phyloP scores from a whole-genome alignment of 2,797 vertebrate genomes.

The Sardinella longiceps region DNA sequence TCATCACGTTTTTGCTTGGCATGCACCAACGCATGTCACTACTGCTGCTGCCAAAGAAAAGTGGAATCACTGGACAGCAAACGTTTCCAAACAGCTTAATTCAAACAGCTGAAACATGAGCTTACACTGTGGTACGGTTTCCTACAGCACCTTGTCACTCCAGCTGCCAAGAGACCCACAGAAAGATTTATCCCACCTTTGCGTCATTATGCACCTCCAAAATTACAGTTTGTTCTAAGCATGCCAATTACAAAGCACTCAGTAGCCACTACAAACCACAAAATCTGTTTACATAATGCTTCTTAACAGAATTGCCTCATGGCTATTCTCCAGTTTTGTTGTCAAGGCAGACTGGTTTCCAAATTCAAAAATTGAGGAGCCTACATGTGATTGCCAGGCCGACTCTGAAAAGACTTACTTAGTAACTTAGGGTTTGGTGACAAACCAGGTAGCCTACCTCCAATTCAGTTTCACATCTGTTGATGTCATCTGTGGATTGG shows the following conservation, averaged over 20 bases:
- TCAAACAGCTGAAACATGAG: not conserved
- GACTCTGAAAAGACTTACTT: not conserved
- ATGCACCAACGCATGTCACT: not conserved
- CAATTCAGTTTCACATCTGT: slow-evolving; percentile 91
- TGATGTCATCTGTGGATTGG: slow-evolving; percentile 95
- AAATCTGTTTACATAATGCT: not conserved
- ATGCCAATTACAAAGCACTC: not conserved
- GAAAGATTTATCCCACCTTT: not conserved
- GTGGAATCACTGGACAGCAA: not conserved
- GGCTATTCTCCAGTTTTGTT: no score
- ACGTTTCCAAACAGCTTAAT: not conserved
- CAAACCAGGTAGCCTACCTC: slow-evolving; percentile 78
- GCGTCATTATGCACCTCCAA: not conserved
- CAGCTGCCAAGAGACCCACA: not conserved
- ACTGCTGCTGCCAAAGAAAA: not conserved
- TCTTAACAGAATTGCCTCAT: not conserved
- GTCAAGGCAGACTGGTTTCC: not conserved
- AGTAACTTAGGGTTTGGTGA: slow-evolving; percentile 1
- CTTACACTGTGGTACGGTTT: not conserved
- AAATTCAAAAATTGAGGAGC: not conserved
- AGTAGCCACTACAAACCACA: not conserved
- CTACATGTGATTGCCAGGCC: not conserved
- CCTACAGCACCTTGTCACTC: not conserved
- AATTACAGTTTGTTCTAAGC: not conserved
- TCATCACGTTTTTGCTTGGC: slow-evolving; percentile 3